These are phyloP conservation scores for Chaenodraco wilsoni DNA, from an alignment of 2,797 vertebrate genomes.

Conservation along the genomic window DNA sequence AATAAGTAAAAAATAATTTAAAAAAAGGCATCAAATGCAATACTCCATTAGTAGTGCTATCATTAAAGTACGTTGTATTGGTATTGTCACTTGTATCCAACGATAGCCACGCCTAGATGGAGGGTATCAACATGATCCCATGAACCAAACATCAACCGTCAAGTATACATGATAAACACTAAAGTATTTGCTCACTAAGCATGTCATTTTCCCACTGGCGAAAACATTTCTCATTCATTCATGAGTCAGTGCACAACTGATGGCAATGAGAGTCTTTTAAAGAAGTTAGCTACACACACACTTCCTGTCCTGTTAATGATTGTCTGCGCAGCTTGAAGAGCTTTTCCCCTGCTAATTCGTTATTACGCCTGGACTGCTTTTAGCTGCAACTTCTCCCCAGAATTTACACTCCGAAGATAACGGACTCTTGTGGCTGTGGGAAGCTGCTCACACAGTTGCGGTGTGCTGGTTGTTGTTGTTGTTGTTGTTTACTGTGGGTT, in stretches of 20 bases:
- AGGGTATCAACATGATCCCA: neutral
- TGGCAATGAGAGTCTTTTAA: conserved; percentile 31
- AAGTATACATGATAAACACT: conserved; percentile 20
- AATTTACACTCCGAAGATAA: conserved; percentile 64
- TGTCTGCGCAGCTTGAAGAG: conserved; percentile 62
- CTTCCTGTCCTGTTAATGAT: conserved; percentile 49
- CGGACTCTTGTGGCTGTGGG: conserved; percentile 52
- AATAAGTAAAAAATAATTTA: too few relatives aligned
- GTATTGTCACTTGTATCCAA: too few relatives aligned
- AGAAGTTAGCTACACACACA: conserved; percentile 22
- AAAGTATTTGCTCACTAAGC: conserved; percentile 29
- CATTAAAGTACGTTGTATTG: too few relatives aligned
- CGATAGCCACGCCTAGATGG: neutral
- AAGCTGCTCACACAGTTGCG: conserved; percentile 41
- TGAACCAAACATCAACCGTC: conserved; percentile 4
- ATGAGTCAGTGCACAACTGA: conserved; percentile 49
- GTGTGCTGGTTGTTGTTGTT: conserved; percentile 47
- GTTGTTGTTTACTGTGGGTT: conserved; percentile 56
- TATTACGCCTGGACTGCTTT: conserved; percentile 65
- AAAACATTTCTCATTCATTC: conserved; percentile 37
- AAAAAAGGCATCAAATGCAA: too few relatives aligned
- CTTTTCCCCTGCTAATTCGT: conserved; percentile 69
- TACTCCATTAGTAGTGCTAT: too few relatives aligned
- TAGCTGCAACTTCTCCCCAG: conserved; percentile 56
- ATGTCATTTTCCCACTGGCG: conserved; percentile 36